A percentile compares a stretch with the other conserved stretches of the same genome.
Evolutionary conservation across 2,113 vertebrate species (phyloP).

Genomic region (Sciurus niger): DNA sequence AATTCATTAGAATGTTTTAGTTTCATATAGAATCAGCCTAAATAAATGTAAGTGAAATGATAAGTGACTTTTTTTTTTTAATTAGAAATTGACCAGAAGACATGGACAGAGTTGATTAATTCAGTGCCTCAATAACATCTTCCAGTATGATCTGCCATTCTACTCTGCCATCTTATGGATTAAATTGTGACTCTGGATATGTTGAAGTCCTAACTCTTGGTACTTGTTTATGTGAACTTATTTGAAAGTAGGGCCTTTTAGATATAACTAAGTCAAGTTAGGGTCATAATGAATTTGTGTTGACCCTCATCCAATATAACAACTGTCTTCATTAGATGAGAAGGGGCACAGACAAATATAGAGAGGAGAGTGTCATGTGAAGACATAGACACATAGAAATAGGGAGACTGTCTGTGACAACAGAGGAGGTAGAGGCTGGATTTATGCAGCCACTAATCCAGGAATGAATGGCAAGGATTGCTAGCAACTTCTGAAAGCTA

Average conservation of each 20-base stretch:
- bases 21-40: not conserved
- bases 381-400: too few relatives aligned
- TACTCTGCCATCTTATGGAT: not conserved
- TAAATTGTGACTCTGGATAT: not conserved
- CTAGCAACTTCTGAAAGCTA: not conserved
- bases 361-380: not conserved
- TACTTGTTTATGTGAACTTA: not conserved
- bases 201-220: not conserved
- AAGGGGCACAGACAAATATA: not conserved
- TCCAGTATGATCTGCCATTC: not conserved
- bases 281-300: not conserved
- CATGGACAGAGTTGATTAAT: not conserved
- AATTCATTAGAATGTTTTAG: not conserved
- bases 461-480: not conserved
- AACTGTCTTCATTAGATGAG: not conserved
- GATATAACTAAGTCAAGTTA: not conserved
- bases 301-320: not conserved
- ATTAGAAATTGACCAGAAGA: not conserved
- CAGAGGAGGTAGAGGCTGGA: not conserved
- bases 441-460: not conserved
- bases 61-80: not conserved
- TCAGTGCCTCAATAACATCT: not conserved
- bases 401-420: too few relatives aligned
- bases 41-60: not conserved
- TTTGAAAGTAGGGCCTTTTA: not conserved